Percentiles rank a stretch among this genome's conserved stretches.
phyloP scores from a whole-genome alignment of 2,888 invertebrate species.

The Ormyrus labotus region DNA sequence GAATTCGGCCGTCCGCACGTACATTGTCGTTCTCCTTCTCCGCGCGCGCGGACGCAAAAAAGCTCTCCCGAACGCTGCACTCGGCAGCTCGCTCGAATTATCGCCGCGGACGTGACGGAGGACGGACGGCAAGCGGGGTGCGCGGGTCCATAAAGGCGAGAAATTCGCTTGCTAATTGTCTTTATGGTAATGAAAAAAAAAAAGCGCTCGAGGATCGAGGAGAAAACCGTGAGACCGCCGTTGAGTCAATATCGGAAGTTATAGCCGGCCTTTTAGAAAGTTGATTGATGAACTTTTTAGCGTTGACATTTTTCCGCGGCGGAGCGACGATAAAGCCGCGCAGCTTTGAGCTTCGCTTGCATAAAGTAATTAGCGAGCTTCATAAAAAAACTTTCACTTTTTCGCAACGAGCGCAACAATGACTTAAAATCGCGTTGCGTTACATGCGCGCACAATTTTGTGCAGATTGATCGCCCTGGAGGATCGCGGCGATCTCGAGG shows the following conservation, averaged over 20 bases:
- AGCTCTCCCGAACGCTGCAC: no score
- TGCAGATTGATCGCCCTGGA: neutral
- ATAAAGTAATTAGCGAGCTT: conserved; percentile 28
- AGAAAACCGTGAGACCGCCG: neutral
- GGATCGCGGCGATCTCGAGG: no score
- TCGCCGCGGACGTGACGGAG: no score
- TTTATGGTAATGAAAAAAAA: neutral
- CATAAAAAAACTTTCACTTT: conserved; percentile 29
- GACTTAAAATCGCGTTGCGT: neutral
- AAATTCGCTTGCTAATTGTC: conserved; percentile 41
- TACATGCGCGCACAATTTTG: neutral
- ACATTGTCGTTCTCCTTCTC: no score
- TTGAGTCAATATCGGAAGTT: conserved; percentile 13
- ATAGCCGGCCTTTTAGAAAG: conserved; percentile 11
- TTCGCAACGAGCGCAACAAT: conserved; percentile 10
- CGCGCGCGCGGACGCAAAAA: no score
- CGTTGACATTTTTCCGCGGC: neutral
- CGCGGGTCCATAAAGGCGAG: neutral
- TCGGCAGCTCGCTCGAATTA: no score
- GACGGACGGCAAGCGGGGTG: neutral
- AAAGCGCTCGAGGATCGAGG: neutral
- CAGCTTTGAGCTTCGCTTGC: neutral
- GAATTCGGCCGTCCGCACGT: no score
- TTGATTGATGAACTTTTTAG: conserved; percentile 33
- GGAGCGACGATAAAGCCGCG: neutral